Evolutionary conservation across 1,140 invertebrate species (phyloP), one percentile per base, ranked within the genome.

Genomic region (Ostrea denselamellosa): DNA sequence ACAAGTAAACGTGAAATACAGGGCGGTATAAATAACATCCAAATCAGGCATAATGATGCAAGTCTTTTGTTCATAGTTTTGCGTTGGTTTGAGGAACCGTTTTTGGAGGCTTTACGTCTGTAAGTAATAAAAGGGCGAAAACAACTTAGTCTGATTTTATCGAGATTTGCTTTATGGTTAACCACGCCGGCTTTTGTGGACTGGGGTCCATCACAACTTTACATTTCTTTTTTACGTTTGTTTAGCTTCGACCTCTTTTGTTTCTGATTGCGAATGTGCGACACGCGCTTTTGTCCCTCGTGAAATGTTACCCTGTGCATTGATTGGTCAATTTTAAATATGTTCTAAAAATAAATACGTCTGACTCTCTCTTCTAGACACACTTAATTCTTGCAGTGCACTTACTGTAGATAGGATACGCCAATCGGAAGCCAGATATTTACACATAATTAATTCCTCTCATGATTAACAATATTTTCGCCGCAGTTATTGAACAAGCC

Each of bases 271-370:
- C 68, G 68, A 28, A 77, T 25, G 22, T 34, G 68, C 25, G 68
- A 77, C 25, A 25, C 28, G 22, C 2, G 25, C 12, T 8, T 28
- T 77, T 77, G 68, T 77, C 68, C 28, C 68, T 8, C 68, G 12
- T 77, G 68, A 77, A 77, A 77, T 25, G 9, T 28, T 28, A 77
- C 8, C 34, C 68, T 77, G 9, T 9, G 5, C 25, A 77, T 77
- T 77, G 68, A 77, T 77, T 77, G 25, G 68, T 28, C 68, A 77
- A 77, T 77, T 77, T 12, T 77, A 25, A 77, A 77, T 77, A 28
- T 77, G 28, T 28, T 28, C 68, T 77, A 77, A 77, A 77, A 34
- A 77, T 77, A 34, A 14, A 14, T 28, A 28, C 25, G 14, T 28
- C 25, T 77, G 68, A 77, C 28, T 62, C 56, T 62, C 56, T 62